phyloP scores from a whole-genome alignment of 2,888 invertebrate species.

The Unio pictorum region DNA sequence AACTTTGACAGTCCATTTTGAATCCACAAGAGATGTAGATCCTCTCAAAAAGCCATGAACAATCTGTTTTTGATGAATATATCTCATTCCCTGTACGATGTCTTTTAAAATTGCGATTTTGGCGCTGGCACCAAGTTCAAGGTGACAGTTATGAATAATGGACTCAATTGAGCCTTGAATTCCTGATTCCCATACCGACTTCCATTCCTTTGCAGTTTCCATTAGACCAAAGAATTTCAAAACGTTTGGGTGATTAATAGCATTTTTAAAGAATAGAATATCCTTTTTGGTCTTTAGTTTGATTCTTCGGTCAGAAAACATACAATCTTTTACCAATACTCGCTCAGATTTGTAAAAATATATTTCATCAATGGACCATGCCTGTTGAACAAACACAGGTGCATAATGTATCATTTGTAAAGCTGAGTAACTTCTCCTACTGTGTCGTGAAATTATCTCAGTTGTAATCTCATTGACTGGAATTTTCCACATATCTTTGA shows the following conservation, averaged over 20 bases:
- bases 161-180: slow-evolving; percentile 50
- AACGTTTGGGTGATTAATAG: slow-evolving; percentile 55
- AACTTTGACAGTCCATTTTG: slow-evolving; percentile 63
- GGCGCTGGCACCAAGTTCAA: slow-evolving; percentile 55
- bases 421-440: slow-evolving; percentile 26
- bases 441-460: slow-evolving; percentile 38
- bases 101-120: slow-evolving; percentile 60
- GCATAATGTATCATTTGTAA: slow-evolving; percentile 26
- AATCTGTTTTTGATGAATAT: slow-evolving; percentile 59
- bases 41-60: slow-evolving; percentile 63
- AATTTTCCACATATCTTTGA: slow-evolving; percentile 56
- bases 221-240: slow-evolving; percentile 62
- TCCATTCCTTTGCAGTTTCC: slow-evolving; percentile 37
- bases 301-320: slow-evolving; percentile 1
- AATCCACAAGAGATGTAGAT: slow-evolving; percentile 60
- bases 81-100: slow-evolving; percentile 57
- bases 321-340: slow-evolving; percentile 11
- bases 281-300: slow-evolving; percentile 32
- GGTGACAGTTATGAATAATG: slow-evolving; percentile 58
- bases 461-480: slow-evolving; percentile 56
- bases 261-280: slow-evolving; percentile 56
- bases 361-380: slow-evolving; percentile 4
- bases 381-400: slow-evolving; percentile 21
- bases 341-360: slow-evolving; percentile 10
- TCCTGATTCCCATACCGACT: slow-evolving; percentile 11